A percentile compares a stretch with the other conserved stretches of the same genome.
Evolutionary conservation across 2,888 invertebrate species (phyloP).

Genomic region (Caenorhabditis wallacei): DNA sequence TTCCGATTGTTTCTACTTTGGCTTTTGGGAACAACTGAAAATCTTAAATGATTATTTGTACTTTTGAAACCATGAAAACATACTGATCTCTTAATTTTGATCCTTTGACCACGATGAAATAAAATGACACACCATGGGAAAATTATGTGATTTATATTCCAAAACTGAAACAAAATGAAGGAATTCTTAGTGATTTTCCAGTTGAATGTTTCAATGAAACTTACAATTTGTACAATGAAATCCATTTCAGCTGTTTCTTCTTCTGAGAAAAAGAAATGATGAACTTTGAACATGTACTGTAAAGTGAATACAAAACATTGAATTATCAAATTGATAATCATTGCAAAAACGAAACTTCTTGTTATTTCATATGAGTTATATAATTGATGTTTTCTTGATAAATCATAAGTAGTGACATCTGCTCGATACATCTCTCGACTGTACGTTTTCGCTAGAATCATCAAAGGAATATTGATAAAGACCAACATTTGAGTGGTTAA

Average conservation of each 20-base stretch:
- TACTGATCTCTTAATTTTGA: slow-evolving; percentile 8
- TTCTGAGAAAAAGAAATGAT: slow-evolving; percentile 6
- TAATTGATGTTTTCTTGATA: slow-evolving; percentile 13
- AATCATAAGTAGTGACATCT: slow-evolving; percentile 6
- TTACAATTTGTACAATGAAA: slow-evolving; percentile 21
- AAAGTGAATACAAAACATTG: slow-evolving; percentile 4
- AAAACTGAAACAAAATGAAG: slow-evolving; percentile 17
- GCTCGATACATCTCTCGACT: slow-evolving; percentile 12
- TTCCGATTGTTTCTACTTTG: not conserved
- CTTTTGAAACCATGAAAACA: not conserved
- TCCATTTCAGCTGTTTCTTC: slow-evolving; percentile 18
- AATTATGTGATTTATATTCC: slow-evolving; percentile 36
- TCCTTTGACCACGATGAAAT: slow-evolving; percentile 30
- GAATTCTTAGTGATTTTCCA: not conserved
- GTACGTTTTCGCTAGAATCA: not conserved
- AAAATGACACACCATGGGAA: slow-evolving; percentile 39
- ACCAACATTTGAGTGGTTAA: slow-evolving; percentile 19
- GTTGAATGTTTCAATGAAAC: not conserved
- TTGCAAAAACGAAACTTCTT: slow-evolving; percentile 12
- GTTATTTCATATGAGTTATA: slow-evolving; percentile 17
- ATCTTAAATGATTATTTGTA: not conserved
- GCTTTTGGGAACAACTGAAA: slow-evolving; percentile 14
- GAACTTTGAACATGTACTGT: not conserved
- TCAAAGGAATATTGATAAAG: slow-evolving; percentile 14
- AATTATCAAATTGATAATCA: slow-evolving; percentile 8